These are phyloP conservation scores for Gadopsis marmoratus DNA, from an alignment of 2,797 vertebrate species.

Conservation along the genomic window DNA sequence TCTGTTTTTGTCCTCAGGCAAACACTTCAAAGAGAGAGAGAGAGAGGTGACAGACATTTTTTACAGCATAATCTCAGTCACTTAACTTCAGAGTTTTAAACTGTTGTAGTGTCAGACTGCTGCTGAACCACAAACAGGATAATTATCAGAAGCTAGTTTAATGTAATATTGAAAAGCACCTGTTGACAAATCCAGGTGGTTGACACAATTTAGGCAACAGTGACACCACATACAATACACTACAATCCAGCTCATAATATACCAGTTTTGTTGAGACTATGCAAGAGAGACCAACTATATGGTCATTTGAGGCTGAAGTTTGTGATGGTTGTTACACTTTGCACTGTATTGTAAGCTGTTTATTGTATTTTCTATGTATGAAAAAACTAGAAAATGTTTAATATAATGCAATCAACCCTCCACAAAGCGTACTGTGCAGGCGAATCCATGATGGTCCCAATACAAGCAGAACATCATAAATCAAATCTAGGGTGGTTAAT, in stretches of 20 bases:
- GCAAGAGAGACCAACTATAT: background rate
- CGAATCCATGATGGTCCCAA: background rate
- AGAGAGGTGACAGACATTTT: conserved; percentile 1
- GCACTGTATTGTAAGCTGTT: background rate
- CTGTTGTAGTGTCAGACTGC: conserved; percentile 1
- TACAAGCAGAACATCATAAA: background rate
- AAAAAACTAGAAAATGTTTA: background rate
- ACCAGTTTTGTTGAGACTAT: background rate
- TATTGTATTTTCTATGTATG: background rate
- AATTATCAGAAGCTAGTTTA: background rate
- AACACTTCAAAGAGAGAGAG: background rate
- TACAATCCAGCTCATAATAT: background rate
- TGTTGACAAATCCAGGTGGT: background rate
- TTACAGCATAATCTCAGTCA: background rate
- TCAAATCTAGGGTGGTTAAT: background rate
- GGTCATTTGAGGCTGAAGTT: background rate
- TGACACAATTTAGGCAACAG: background rate
- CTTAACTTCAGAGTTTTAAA: conserved; percentile 1
- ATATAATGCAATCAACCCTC: background rate
- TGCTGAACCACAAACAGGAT: background rate
- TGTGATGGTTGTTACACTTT: background rate
- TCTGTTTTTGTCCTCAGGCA: background rate
- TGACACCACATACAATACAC: background rate
- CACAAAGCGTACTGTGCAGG: background rate
- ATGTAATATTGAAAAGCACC: background rate